Evolutionary conservation across 2,797 vertebrate species (phyloP), one percentile per base, ranked within the genome.

Genomic region (Nasua narica): DNA sequence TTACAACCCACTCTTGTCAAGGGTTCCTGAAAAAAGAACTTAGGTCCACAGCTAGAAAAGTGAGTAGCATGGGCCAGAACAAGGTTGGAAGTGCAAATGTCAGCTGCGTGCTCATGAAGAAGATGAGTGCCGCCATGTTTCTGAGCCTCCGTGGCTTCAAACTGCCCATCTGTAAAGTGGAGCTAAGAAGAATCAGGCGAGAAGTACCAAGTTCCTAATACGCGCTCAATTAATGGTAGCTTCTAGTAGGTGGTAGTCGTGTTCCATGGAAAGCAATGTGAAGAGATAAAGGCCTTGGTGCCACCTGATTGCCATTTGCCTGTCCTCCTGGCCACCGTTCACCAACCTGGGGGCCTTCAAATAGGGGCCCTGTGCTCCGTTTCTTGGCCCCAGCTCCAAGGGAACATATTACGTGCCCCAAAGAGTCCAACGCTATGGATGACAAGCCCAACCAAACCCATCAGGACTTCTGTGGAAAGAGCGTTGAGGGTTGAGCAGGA

Each of bases 1-100:
- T 29, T 94, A 23, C 37, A 93, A 16, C 76, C 78, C 54, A 37
- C 88, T 91, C 62, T 95, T 94, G 14, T 87, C 58, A 87, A 62
- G 25, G 27, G 90, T 84, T 95, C 82, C 65, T 97, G 23, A 85
- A 77, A 77, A 50, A 52, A 46, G 29, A 77, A 54, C 27, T 93
- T 94, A 69, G 74, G 14, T 88, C 65, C 85, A 50, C 81, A 54
- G 76, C 72, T 92, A 43, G 48, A 87, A 93, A 87, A 87, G 40
- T 25, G 21, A 84, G 79, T 77, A 90, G 65, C 52, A 72, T 67
- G n/a, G 18, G 37, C 65, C 2, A 0, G 37, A 88, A 32, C 12
- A 69, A 40, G 7, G 69, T 78, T 91, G 46, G 58, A 82, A 94
- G 23, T 29, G 11, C 1, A 54, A 37, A 35, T 54, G 46, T 74